Evolutionary conservation across 2,888 invertebrate genomes (phyloP), one percentile per base, ranked within the genome.

Genomic region (Hirtodrosophila confusa): DNA sequence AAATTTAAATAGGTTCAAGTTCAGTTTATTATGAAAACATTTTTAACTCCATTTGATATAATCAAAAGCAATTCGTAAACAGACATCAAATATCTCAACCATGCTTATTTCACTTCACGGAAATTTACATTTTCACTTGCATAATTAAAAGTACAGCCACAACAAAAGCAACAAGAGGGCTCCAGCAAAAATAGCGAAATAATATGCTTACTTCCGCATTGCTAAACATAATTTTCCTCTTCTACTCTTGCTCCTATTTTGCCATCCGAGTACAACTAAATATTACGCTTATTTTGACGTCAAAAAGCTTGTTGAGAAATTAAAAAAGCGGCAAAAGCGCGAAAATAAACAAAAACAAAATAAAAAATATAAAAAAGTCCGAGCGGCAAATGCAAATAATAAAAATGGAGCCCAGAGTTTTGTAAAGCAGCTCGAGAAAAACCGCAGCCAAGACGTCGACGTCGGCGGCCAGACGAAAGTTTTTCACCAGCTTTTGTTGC

Each of bases 201-300:
- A 78, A 78, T 77, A 67, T 74, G 80, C 78, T 80, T 78, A 78
- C 67, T 78, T 80, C 80, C 78, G 67, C 75, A 70, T 73, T 80
- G 76, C 77, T 66, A 76, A 77, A 58, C 76, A 80, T 72, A 74
- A 69, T 72, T 60, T 70, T 71, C 53, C 45, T 43, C 51, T 40
- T n/a, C 56, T 54, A 43, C 33, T 44, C 43, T 49, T 49, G 44
- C 31, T 41, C 35, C 48, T 49, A 17, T 56, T 29, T 43, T 47
- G 23, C 47, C 56, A 41, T 43, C 36, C 63, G 45, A 60, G 61
- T 65, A 69, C 82, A 80, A 80, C 62, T 56, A 84, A 80, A 84
- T 77, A 80, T 80, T 84, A 84, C 78, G 80, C 85, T 84, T 80
- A 84, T 80, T 80, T 80, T 84, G 82, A 80, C 85, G 75, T 80